phyloP scores from a whole-genome alignment of 2,797 vertebrate genomes.

The Smutsia gigantea region DNA sequence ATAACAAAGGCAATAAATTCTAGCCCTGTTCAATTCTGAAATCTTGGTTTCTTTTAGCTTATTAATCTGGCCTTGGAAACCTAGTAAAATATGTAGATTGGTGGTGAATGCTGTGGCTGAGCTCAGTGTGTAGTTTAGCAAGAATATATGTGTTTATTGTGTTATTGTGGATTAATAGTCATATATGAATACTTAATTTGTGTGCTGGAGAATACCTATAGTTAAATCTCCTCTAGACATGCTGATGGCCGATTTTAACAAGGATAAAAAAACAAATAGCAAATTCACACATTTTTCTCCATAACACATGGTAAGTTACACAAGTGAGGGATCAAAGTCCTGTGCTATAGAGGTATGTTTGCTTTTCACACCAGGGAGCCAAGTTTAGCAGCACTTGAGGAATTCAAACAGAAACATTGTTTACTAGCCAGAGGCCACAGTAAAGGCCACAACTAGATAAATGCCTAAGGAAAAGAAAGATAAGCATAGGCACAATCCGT shows the following conservation, averaged over 20 bases:
- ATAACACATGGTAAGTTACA: conserved; percentile 50
- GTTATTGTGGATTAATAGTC: conserved; percentile 17
- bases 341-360: conserved; percentile 60
- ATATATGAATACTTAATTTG: background rate
- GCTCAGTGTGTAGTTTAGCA: conserved; percentile 30
- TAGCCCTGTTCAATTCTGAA: background rate
- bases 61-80: background rate
- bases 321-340: conserved; percentile 51
- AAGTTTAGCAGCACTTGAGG: conserved; percentile 61
- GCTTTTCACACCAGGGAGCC: conserved; percentile 58
- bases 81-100: background rate
- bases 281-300: conserved; percentile 59
- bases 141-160: conserved; percentile 21
- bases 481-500: background rate
- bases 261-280: background rate
- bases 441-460: conserved; percentile 56
- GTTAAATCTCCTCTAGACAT: conserved; percentile 13
- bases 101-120: background rate
- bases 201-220: background rate
- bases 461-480: conserved; percentile 23
- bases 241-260: conserved; percentile 24
- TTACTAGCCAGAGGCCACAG: conserved; percentile 42
- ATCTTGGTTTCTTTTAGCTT: conserved; percentile 18
- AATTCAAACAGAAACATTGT: conserved; percentile 64
- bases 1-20: conserved; percentile 20